phyloP scores from a whole-genome alignment of 2,113 vertebrate genomes.

The Scytalopus superciliaris region DNA sequence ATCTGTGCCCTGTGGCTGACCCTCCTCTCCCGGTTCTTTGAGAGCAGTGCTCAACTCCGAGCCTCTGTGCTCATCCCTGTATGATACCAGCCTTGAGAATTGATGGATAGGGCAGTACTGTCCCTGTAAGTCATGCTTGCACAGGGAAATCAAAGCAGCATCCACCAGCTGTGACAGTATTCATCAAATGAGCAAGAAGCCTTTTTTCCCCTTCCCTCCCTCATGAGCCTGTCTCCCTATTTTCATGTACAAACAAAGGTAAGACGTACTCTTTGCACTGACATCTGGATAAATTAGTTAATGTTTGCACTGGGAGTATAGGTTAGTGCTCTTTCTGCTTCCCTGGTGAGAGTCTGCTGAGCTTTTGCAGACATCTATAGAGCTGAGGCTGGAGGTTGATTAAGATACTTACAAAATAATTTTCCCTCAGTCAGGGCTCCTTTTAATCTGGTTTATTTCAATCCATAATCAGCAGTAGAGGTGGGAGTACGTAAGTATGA shows the following conservation, averaged over 20 bases:
- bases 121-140: neutral
- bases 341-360: neutral
- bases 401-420: neutral
- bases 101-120: neutral
- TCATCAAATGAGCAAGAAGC: neutral
- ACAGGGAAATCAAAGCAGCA: neutral
- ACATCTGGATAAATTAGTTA: neutral
- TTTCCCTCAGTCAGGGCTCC: neutral
- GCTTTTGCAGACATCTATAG: neutral
- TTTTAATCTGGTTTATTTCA: neutral
- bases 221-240: neutral
- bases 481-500: neutral
- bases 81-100: neutral
- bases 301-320: neutral
- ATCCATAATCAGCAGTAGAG: neutral
- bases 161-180: neutral
- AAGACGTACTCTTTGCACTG: neutral
- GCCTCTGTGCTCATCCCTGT: accelerated
- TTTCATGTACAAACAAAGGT: neutral
- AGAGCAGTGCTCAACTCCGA: neutral
- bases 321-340: neutral
- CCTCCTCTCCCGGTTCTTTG: accelerated
- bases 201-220: neutral
- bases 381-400: neutral
- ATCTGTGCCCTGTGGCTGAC: neutral